Evolutionary conservation across 2,888 invertebrate genomes (phyloP).

Genomic region (Oscheius sp.): DNA sequence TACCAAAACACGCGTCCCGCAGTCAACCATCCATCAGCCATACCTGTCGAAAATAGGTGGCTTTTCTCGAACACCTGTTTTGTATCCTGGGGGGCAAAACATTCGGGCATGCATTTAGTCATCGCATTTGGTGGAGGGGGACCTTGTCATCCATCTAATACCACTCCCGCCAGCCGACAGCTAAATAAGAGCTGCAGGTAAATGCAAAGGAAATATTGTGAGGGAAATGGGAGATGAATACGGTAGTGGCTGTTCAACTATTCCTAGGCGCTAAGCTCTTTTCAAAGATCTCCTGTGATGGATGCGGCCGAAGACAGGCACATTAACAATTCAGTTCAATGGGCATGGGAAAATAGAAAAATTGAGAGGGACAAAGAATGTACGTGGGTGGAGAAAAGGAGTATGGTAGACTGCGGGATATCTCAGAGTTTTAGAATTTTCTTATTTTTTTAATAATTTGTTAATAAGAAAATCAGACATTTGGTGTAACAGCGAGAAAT

Average conservation of each 20-base stretch:
- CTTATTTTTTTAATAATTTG: too few relatives aligned
- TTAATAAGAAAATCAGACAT: too few relatives aligned
- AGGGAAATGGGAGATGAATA: not conserved
- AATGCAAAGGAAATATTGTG: not conserved
- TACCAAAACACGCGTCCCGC: not conserved
- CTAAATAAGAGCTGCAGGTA: not conserved
- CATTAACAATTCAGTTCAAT: conserved; percentile 11
- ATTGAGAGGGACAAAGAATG: conserved; percentile 12
- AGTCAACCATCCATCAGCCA: not conserved
- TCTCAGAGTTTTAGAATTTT: too few relatives aligned
- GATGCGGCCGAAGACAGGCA: conserved; percentile 25
- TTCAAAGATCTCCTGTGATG: conserved; percentile 25
- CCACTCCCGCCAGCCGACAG: not conserved
- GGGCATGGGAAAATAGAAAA: not conserved
- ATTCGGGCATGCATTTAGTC: not conserved
- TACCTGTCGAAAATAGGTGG: not conserved
- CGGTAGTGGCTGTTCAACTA: conserved; percentile 29
- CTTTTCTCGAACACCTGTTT: conserved; percentile 9
- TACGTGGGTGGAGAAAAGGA: not conserved
- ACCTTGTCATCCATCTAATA: not conserved
- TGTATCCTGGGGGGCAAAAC: not conserved
- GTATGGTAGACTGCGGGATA: too few relatives aligned
- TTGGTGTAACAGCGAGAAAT: too few relatives aligned
- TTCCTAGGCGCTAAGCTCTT: conserved; percentile 21
- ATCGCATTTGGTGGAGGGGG: not conserved